Conservation (phyloP, 2,888 invertebrate genomes). For the Synanthedon myopaeformis region DNA sequence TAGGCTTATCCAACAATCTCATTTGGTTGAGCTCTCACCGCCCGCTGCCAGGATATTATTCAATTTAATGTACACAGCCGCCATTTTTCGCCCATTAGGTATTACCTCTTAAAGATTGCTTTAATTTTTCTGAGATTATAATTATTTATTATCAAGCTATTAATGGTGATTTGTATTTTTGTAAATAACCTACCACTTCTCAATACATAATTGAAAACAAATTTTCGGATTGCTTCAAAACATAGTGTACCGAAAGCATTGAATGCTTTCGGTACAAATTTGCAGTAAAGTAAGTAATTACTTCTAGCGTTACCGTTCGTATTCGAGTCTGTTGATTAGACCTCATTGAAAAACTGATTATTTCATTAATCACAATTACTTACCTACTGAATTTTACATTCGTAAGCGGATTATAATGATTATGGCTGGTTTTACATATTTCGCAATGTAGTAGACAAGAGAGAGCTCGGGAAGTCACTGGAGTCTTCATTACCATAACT, state of each 20-base stretch:
- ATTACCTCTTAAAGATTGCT: slow-evolving; percentile 17
- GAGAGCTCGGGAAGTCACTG: background rate
- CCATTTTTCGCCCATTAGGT: slow-evolving; percentile 40
- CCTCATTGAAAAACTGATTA: too few species aligned
- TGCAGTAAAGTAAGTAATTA: background rate
- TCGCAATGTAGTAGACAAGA: background rate
- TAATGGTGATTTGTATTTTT: background rate
- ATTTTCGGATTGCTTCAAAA: too few species aligned
- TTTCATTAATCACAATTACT: too few species aligned
- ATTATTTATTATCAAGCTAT: background rate
- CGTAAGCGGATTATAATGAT: background rate
- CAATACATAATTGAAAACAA: too few species aligned
- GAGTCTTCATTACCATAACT: slow-evolving; percentile 10
- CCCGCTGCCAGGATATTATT: slow-evolving; percentile 32
- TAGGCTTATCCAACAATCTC: slow-evolving; percentile 38
- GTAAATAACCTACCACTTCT: too few species aligned
- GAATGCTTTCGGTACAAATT: too few species aligned
- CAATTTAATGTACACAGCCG: slow-evolving; percentile 50
- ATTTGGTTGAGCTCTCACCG: slow-evolving; percentile 39
- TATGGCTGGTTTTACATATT: background rate
- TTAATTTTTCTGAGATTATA: background rate
- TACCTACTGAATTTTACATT: too few species aligned
- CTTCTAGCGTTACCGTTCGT: too few species aligned
- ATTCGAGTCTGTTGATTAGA: too few species aligned
- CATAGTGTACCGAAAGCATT: too few species aligned